Evolutionary conservation across 37 sponge, comb jelly and placozoan species (phyloP).

Genomic region (Bolinopsis microptera): DNA sequence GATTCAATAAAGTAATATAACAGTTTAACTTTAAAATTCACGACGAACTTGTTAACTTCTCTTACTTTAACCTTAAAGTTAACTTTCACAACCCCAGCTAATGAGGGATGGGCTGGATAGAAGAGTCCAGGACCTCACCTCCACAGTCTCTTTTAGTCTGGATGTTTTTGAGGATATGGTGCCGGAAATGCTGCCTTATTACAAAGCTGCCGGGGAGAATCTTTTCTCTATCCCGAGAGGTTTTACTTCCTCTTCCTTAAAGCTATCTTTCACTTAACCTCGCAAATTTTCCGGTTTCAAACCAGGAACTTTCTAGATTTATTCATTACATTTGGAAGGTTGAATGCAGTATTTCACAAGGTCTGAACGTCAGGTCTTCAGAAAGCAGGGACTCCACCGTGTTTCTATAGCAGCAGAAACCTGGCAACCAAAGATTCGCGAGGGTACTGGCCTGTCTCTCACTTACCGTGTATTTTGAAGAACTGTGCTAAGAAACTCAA

Average conservation of each 20-base stretch:
- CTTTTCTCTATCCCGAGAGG: slow-evolving; percentile 46
- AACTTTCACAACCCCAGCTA: too few relatives aligned
- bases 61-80: too few relatives aligned
- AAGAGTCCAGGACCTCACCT: slow-evolving; percentile 5
- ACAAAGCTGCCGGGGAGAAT: not conserved
- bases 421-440: not conserved
- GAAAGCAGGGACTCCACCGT: slow-evolving; percentile 28
- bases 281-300: too few relatives aligned
- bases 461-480: slow-evolving; percentile 44
- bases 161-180: slow-evolving; percentile 32
- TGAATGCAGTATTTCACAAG: too few relatives aligned
- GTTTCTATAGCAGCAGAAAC: not conserved
- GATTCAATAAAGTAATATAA: too few relatives aligned
- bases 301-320: too few relatives aligned
- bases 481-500: not conserved
- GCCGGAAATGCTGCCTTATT: slow-evolving; percentile 37
- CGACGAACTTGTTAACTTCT: too few relatives aligned
- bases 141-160: slow-evolving; percentile 15
- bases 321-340: too few relatives aligned
- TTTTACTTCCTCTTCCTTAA: not conserved
- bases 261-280: too few relatives aligned
- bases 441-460: not conserved
- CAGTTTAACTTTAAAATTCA: too few relatives aligned
- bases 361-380: slow-evolving; percentile 10
- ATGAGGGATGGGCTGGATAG: not conserved